Base-by-base conservation (phyloP, 2,888 invertebrate genomes). In the Hedya salicella region DNA sequence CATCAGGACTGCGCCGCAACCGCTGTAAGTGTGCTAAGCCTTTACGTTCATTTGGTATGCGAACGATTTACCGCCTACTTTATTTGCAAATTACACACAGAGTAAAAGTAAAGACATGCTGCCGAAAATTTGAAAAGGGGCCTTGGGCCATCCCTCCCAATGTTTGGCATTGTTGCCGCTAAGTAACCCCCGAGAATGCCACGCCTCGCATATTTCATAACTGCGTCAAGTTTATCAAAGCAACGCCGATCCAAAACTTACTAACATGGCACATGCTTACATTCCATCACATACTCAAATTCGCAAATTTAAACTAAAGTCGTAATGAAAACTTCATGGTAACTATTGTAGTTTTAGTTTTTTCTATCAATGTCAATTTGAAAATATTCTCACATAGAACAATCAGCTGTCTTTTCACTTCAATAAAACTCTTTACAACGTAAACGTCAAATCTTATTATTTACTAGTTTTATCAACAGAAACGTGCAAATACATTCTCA, bases 11-110 rank as follows among this genome's bases (percentile, higher is more conserved):
- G 36, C 36, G 11, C 36, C 36, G 36, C 9, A 21, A 30, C 17
- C 19, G 44, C 32, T 44, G 32, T 9, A n/a, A n/a, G 57, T 57
- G 44, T 32, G 46, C 19, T 9, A 19, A 9, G 16, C 42, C 44
- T 57, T 64, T 44, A 52, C 50, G 17, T 57, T 44, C 57, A 64
- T 36, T 64, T 64, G 42, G 64, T 64, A 64, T 64, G 57, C 64
- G 44, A 13, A 21, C 57, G 44, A 59, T 50, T 50, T 50, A 52
- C 42, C 21, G 16, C 49, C 42, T 52, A 39, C 64, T 64, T 57
- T 50, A 44, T 59, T 59, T 52, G 64, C 64, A 64, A 64, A 59
- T 64, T 64, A 59, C 36, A 44, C 62, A 21, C 63, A 17, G 56
- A 56, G 64, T 64, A 64, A 64, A 64, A 64, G 63, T 56, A 56